Base-by-base conservation (phyloP, 2,113 vertebrate genomes). In the Paralichthys olivaceus region DNA sequence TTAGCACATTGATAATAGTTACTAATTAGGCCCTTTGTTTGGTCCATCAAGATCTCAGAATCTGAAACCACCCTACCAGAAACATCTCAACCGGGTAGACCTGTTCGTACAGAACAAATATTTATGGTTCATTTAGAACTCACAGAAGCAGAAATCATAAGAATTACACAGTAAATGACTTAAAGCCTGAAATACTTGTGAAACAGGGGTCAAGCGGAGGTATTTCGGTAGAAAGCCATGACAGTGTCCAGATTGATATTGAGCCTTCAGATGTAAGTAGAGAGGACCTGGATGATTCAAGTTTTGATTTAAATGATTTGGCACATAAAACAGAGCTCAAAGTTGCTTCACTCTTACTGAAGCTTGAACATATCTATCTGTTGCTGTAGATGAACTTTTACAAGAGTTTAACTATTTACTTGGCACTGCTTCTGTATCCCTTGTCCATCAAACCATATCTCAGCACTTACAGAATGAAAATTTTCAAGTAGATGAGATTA, bases 321-420 rank as follows among this genome's bases (percentile, higher is more conserved):
- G 0, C 13, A 28, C 2, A 26, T 5, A 54, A 37, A 29, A 22
- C 22, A 12, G 49, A 73, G 23, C 32, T 63, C 9, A 63, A 63
- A 25, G 7, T 73, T 26, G 59, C 59, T 1, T 72, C 59, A 12
- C 29, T 73, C 15, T 40, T 73, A 54, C 59, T 73, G 28, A 73
- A 56, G 32, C 23, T 73, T 5, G 60, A 65, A 64, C 34, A 74
- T 74, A 22, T 47, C 28, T 57, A 43, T 43, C 32, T 55, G 15
- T 19, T 0, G 26, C 56, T 29, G 5, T 29, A 17, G 17, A 29
- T 29, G 26, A 58, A 56, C 25, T 26, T 25, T 26, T 56, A 5
- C 37, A 68, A 6, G 73, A 76, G 45, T 53, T 68, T 13, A 1
- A 76, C 13, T 17, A 60, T 76, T 68, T 76, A 4, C 5, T 76